Percentiles rank a stretch among this genome's conserved stretches.
phyloP scores from a whole-genome alignment of 2,113 vertebrate genomes.

The Chaetodon auriga region DNA sequence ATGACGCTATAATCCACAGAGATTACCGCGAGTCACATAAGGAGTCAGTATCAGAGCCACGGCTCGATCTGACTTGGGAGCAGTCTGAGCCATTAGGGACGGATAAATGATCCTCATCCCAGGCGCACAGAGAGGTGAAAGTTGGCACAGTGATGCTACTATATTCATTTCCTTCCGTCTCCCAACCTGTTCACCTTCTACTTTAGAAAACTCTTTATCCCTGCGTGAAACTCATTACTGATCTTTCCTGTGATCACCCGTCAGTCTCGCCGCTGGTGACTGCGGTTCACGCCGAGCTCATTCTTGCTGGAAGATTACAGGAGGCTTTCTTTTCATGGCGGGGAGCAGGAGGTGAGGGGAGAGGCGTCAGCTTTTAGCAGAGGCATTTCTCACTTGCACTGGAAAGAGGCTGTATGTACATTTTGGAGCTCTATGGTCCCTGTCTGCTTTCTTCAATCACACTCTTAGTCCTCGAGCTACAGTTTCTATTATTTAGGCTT shows the following conservation, averaged over 20 bases:
- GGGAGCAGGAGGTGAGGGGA: conserved; percentile 5
- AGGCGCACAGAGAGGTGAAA: conserved; percentile 4
- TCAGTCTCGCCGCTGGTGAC: conserved; percentile 21
- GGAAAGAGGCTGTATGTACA: background rate
- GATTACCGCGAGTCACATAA: conserved; percentile 31
- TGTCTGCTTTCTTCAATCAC: background rate
- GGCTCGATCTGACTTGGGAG: conserved; percentile 17
- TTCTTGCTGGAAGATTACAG: conserved; percentile 28
- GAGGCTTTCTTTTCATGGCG: conserved; percentile 1
- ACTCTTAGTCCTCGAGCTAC: background rate
- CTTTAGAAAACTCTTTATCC: conserved; percentile 39
- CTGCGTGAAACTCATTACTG: conserved; percentile 27
- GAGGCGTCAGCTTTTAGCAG: background rate
- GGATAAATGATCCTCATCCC: conserved; percentile 26
- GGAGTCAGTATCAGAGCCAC: conserved; percentile 30
- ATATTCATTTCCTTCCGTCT: background rate
- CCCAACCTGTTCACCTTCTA: background rate
- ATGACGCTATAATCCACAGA: conserved; percentile 48
- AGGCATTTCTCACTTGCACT: background rate
- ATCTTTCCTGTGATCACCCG: conserved; percentile 34
- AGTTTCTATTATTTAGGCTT: background rate
- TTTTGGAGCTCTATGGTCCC: background rate
- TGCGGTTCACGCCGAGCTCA: conserved; percentile 18
- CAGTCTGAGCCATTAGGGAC: background rate
- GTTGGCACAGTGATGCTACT: conserved; percentile 7